A percentile compares a stretch with the other conserved stretches of the same genome.
Evolutionary conservation across 2,888 invertebrate genomes (phyloP).

Genomic region (Germaria angustata): DNA sequence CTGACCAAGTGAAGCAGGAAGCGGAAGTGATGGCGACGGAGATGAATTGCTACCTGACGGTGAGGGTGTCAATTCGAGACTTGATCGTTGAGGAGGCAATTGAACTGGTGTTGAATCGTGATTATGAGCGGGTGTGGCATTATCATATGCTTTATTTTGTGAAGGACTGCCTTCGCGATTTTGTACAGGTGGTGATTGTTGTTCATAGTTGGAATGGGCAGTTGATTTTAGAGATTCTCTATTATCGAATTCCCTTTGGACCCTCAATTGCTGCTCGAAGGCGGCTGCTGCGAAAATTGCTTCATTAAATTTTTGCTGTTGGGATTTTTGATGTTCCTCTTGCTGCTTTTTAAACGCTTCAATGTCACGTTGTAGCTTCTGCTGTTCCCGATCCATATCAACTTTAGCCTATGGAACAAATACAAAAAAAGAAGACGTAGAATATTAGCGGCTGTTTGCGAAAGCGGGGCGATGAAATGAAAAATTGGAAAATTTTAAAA

Average conservation of each 20-base stretch:
- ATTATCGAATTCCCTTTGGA: constrained; percentile 68
- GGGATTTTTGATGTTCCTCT: constrained; percentile 76
- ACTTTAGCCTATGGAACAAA: constrained; percentile 68
- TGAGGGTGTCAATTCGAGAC: constrained; percentile 74
- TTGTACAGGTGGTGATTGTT: constrained; percentile 66
- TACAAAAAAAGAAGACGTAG: not conserved
- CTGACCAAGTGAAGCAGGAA: constrained; percentile 54
- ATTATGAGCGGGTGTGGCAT: constrained; percentile 65
- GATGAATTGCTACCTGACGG: constrained; percentile 75
- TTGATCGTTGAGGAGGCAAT: constrained; percentile 54
- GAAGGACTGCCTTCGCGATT: constrained; percentile 26
- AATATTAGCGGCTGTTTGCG: too few relatives aligned
- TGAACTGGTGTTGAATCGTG: constrained; percentile 35
- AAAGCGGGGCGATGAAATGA: too few relatives aligned
- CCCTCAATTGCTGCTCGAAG: constrained; percentile 72
- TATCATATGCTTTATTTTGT: constrained; percentile 44
- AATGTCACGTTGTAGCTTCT: constrained; percentile 75
- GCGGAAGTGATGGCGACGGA: constrained; percentile 70
- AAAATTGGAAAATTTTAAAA: too few relatives aligned
- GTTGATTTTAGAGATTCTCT: constrained; percentile 58
- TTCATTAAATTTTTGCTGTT: constrained; percentile 71
- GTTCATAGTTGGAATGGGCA: constrained; percentile 68
- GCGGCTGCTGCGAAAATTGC: constrained; percentile 73
- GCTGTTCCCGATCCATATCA: constrained; percentile 78
- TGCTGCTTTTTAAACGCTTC: constrained; percentile 76